Evolutionary conservation across 2,888 invertebrate genomes (phyloP), one percentile per base, ranked within the genome.

Genomic region (Tipula helvola): DNA sequence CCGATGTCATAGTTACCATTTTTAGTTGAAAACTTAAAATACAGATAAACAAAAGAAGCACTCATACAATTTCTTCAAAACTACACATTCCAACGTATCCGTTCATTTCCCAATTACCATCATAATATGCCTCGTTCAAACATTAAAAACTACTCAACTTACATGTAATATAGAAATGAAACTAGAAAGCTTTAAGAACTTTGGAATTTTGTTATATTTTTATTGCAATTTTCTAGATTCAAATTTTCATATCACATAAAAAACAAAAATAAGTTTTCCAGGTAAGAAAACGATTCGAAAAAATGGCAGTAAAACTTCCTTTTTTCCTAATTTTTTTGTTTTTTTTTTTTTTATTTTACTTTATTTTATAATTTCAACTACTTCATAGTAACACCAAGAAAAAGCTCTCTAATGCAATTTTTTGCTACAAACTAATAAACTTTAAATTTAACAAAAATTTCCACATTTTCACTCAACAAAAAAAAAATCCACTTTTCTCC

Each of bases 1-100:
- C 92, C 88, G 91, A 91, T 89, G 91, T 91, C 91, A 92, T 92
- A 88, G 91, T 92, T 90, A 92, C 91, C 91, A 90, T 91, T 90
- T 89, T 89, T 87, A 52, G 44, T 52, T 3, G 16, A 52, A 52
- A 52, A 52, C 52, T 52, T 16, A 52, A 52, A 52, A 52, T 5
- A 52, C 1, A 52, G 16, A 7, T 7, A 39, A 39, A 39, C 39
- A 39, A 39, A 39, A 39, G 39, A 39, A 39, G 7, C 39, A 39
- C 39, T 39, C 39, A 39, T 39, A 39, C 5, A 7, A 39, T 39
- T 52, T 52, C n/a, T 5, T 16, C 0, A 18, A 52, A 52, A 52
- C 7, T 39, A 39, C 1, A 39, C 39, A 52, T 52, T 52, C 7
- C 16, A 16, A 52, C 2, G 16, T 52, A 13, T 52, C 10, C 44